Percentiles rank a stretch among this genome's conserved stretches.
Evolutionary conservation across 2,888 invertebrate genomes (phyloP).

Genomic region (Dasypolia templi): DNA sequence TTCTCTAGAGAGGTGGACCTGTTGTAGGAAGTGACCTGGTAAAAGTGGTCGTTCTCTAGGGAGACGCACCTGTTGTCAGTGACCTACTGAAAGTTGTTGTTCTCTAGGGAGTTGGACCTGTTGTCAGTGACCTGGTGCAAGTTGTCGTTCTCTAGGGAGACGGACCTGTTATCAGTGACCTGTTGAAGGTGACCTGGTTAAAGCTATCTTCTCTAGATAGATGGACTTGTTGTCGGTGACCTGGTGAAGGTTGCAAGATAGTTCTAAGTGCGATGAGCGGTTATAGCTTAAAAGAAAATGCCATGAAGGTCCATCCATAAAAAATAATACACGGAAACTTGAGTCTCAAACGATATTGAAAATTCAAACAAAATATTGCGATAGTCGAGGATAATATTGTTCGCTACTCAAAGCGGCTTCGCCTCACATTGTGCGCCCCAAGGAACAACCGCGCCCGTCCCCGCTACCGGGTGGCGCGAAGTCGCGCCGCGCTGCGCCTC

Average conservation of each 20-base stretch:
- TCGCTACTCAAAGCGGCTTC: constrained; percentile 38
- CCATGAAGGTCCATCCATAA: not conserved
- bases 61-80: no score
- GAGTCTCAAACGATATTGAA: constrained; percentile 11
- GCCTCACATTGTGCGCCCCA: not conserved
- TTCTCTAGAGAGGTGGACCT: not conserved
- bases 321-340: not conserved
- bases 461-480: not conserved
- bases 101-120: not conserved
- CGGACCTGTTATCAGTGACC: no score
- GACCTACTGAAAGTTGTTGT: no score
- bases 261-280: not conserved
- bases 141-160: no score
- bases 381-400: constrained; percentile 33
- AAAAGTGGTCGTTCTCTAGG: no score
- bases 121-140: no score
- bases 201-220: no score
- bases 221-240: not conserved
- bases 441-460: constrained; percentile 6
- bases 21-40: no score
- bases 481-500: not conserved
- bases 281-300: not conserved
- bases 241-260: not conserved
- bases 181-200: no score
- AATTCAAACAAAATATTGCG: constrained; percentile 18